phyloP scores from a whole-genome alignment of 2,888 invertebrate genomes.

The Trissolcus brochymenae region DNA sequence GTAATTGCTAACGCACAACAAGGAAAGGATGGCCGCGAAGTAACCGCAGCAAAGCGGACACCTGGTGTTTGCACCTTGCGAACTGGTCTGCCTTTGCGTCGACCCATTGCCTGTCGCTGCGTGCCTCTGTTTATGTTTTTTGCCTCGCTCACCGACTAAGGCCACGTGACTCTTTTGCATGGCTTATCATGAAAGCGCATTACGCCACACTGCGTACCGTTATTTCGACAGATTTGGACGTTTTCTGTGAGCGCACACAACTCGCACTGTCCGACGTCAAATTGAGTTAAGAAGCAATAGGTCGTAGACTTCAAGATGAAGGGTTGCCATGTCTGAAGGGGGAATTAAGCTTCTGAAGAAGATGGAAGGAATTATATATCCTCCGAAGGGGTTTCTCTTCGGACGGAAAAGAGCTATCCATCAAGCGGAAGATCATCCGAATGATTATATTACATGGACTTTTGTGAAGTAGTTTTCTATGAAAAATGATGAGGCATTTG shows the following conservation, averaged over 20 bases:
- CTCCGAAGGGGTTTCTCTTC: conserved; percentile 5
- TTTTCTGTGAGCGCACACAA: conserved; percentile 13
- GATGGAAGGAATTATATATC: conserved; percentile 9
- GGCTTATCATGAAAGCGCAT: conserved; percentile 57
- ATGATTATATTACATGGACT: conserved; percentile 3
- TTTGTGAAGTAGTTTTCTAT: not conserved
- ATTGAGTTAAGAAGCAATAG: conserved; percentile 26
- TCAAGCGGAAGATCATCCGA: conserved; percentile 8
- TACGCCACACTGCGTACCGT: conserved; percentile 44
- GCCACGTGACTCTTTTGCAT: conserved; percentile 61
- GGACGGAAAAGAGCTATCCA: not conserved
- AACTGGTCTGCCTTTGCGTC: conserved; percentile 60
- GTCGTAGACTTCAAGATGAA: conserved; percentile 14
- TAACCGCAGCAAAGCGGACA: conserved; percentile 61
- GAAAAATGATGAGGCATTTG: not conserved
- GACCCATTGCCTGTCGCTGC: conserved; percentile 31
- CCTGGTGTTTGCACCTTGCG: conserved; percentile 69
- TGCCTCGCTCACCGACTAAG: conserved; percentile 25
- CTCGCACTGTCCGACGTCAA: conserved; percentile 20
- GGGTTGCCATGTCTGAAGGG: conserved; percentile 18
- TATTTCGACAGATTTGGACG: conserved; percentile 51
- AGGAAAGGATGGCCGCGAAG: conserved; percentile 53
- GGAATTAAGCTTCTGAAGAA: conserved; percentile 15
- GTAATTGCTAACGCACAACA: conserved; percentile 53
- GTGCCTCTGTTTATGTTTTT: conserved; percentile 45